Evolutionary conservation across 2,888 invertebrate genomes (phyloP).

Genomic region (Mactromeris polynyma): DNA sequence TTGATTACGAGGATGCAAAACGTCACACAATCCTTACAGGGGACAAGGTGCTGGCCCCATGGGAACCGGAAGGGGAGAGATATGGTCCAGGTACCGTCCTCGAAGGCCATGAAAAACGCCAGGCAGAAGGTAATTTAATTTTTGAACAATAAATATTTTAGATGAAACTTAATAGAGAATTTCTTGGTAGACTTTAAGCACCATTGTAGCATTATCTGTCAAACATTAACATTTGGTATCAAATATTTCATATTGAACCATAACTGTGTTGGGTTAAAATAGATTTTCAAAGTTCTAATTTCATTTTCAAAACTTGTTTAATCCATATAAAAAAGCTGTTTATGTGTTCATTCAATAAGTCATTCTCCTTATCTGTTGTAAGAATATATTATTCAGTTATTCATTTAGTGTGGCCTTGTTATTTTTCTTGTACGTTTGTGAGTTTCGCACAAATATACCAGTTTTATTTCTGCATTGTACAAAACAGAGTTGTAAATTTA

Average conservation of each 20-base stretch:
- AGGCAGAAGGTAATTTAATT: slow-evolving; percentile 72
- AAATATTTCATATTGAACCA: background rate
- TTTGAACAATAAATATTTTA: background rate
- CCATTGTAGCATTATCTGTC: background rate
- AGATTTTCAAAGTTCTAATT: no score
- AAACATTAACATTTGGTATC: background rate
- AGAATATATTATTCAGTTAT: no score
- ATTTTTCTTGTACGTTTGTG: no score
- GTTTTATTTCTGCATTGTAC: no score
- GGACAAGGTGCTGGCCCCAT: slow-evolving; percentile 85
- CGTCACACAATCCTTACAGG: slow-evolving; percentile 84
- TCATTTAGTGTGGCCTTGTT: no score
- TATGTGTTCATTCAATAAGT: no score
- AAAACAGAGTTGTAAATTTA: no score
- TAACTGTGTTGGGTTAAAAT: no score
- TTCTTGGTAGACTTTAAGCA: background rate
- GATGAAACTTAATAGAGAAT: background rate
- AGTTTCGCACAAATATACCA: no score
- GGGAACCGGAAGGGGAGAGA: slow-evolving; percentile 85
- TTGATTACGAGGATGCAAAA: slow-evolving; percentile 84
- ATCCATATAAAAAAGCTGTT: no score
- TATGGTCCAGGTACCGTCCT: slow-evolving; percentile 85
- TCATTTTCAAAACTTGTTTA: no score
- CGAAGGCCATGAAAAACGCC: slow-evolving; percentile 84
- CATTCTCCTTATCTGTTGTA: no score